Evolutionary conservation across 2,797 vertebrate species (phyloP).

Genomic region (Parotocinclus haroldoi): DNA sequence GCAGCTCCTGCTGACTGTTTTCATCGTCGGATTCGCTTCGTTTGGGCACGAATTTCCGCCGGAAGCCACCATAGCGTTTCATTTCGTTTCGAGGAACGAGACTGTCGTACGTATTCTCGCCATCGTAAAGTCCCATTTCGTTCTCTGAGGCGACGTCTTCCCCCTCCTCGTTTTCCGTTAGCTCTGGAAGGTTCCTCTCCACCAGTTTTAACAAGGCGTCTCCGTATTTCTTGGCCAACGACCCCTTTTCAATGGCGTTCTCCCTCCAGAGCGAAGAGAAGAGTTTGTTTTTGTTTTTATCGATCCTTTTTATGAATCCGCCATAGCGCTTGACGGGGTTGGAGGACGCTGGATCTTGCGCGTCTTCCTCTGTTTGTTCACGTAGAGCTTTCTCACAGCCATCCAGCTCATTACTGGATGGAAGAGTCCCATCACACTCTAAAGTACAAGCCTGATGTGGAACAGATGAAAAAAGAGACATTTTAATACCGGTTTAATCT

Average conservation of each 20-base stretch:
- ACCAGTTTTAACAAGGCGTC: conserved; percentile 64
- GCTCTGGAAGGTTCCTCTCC: conserved; percentile 53
- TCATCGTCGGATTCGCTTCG: conserved; percentile 65
- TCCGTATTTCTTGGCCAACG: conserved; percentile 64
- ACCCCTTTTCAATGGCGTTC: conserved; percentile 63
- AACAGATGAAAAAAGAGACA: not conserved
- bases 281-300: conserved; percentile 79
- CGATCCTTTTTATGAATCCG: conserved; percentile 76
- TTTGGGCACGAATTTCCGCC: conserved; percentile 84
- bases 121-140: conserved; percentile 42
- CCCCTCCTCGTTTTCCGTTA: conserved; percentile 45
- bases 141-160: conserved; percentile 49
- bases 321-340: conserved; percentile 68
- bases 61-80: conserved; percentile 90
- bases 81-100: conserved; percentile 49
- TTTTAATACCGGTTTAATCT: not conserved
- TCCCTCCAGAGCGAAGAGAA: conserved; percentile 65
- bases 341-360: conserved; percentile 18
- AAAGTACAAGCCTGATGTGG: conserved; percentile 76
- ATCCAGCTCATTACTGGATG: conserved; percentile 66
- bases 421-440: conserved; percentile 74
- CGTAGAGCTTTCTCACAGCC: conserved; percentile 63
- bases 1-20: conserved; percentile 70
- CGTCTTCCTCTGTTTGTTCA: conserved; percentile 24
- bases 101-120: conserved; percentile 13